Percentiles rank a stretch among this genome's conserved stretches.
Conservation (phyloP, 2,797 vertebrate species). For the Dendrocincla fuliginosa region DNA sequence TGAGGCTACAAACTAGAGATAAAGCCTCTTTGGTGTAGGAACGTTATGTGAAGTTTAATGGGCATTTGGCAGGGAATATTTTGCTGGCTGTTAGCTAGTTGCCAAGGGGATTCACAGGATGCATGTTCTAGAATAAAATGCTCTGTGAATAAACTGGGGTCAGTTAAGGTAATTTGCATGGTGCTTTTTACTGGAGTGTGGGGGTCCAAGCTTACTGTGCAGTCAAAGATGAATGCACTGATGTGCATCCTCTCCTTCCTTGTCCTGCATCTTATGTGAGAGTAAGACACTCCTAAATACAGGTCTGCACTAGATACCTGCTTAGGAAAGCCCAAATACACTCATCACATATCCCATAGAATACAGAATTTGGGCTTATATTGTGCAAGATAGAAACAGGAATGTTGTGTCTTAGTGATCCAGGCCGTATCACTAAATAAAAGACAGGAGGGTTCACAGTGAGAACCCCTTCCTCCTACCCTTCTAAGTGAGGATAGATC, state of each 20-base stretch:
- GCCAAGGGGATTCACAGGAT: constrained; percentile 50
- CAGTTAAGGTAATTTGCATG: constrained; percentile 43
- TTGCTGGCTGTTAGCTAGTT: constrained; percentile 43
- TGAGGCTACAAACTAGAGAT: constrained; percentile 33
- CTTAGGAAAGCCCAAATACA: background rate
- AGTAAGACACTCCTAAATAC: background rate
- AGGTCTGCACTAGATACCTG: background rate
- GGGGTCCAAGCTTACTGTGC: background rate
- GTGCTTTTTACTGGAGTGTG: background rate
- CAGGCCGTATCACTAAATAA: background rate
- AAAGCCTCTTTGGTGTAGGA: constrained; percentile 47
- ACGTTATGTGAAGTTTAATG: constrained; percentile 62
- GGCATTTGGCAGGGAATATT: constrained; percentile 53
- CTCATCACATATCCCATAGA: background rate
- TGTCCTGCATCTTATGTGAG: accelerated
- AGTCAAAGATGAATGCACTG: background rate
- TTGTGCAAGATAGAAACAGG: background rate
- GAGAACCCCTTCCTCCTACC: background rate
- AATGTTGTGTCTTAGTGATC: accelerated
- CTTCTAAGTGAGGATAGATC: background rate
- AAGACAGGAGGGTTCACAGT: background rate
- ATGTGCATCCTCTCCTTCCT: background rate
- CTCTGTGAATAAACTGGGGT: constrained; percentile 17
- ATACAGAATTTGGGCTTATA: background rate
- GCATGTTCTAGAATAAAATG: constrained; percentile 43